Conservation (phyloP, 2,113 vertebrate species). For the Rafetus swinhoei region DNA sequence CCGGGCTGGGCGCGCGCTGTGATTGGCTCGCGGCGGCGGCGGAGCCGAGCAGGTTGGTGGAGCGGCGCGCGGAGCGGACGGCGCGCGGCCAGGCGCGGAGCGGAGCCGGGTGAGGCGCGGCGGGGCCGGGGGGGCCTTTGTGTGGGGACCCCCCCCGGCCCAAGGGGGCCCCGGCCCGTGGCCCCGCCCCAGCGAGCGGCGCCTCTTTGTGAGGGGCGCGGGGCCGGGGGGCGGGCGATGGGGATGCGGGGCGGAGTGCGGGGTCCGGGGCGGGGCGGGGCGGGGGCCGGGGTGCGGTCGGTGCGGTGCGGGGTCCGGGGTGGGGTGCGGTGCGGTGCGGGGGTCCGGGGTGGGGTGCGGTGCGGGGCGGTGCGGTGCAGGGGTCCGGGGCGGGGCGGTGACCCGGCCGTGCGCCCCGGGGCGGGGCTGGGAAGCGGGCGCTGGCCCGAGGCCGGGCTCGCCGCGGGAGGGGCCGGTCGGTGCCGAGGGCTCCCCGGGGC, state of each 20-base stretch:
- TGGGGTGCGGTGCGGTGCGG: neutral
- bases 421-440: no score
- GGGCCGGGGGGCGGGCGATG: neutral
- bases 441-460: neutral
- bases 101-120: neutral
- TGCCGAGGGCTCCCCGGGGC: no score
- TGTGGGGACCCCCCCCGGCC: no score
- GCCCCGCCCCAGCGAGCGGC: no score
- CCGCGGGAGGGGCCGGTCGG: no score
- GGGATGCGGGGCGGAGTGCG: neutral
- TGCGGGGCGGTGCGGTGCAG: neutral
- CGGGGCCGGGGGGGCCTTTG: neutral
- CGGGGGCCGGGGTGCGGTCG: neutral
- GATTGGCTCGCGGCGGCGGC: neutral
- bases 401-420: no score
- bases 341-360: neutral
- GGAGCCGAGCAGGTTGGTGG: neutral
- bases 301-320: neutral
- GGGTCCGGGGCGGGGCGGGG: neutral
- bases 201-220: no score
- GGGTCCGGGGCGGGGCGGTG: no score
- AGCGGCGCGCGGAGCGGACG: slow-evolving; percentile 10
- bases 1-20: rapidly evolving
- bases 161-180: no score
- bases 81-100: neutral